phyloP scores from a whole-genome alignment of 2,797 vertebrate species.

The Pitangus sulphuratus region DNA sequence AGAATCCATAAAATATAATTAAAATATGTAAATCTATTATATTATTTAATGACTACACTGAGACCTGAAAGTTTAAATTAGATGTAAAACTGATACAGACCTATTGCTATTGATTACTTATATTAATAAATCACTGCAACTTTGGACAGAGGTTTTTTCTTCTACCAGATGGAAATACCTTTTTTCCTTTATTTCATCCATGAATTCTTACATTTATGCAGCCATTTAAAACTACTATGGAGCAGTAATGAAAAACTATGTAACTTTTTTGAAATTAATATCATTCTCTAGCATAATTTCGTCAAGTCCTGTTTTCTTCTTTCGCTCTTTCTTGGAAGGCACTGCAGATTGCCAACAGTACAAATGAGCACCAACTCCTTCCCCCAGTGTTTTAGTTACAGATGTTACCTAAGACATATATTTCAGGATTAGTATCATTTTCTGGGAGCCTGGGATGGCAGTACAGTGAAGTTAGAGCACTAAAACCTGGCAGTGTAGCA shows the following conservation, averaged over 20 bases:
- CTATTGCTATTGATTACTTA: conserved; percentile 72
- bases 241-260: not conserved
- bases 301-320: not conserved
- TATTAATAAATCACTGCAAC: conserved; percentile 63
- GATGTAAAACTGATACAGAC: conserved; percentile 72
- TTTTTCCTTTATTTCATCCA: not conserved
- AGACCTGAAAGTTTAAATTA: conserved; percentile 76
- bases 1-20: conserved; percentile 80
- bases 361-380: not conserved
- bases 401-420: not conserved
- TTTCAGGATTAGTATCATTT: not conserved
- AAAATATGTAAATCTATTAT: conserved; percentile 81
- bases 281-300: not conserved
- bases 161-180: not conserved
- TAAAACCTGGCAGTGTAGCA: not conserved
- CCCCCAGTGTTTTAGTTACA: not conserved
- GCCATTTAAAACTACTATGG: not conserved
- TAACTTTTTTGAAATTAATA: not conserved
- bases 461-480: not conserved
- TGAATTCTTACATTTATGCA: not conserved
- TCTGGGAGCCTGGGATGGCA: not conserved
- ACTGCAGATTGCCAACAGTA: not conserved
- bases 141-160: not conserved
- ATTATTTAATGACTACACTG: conserved; percentile 76
- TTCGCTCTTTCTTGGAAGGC: not conserved